Evolutionary conservation across 1,140 invertebrate species (phyloP), one percentile per base, ranked within the genome.

Genomic region (Eupristina koningsbergeri): DNA sequence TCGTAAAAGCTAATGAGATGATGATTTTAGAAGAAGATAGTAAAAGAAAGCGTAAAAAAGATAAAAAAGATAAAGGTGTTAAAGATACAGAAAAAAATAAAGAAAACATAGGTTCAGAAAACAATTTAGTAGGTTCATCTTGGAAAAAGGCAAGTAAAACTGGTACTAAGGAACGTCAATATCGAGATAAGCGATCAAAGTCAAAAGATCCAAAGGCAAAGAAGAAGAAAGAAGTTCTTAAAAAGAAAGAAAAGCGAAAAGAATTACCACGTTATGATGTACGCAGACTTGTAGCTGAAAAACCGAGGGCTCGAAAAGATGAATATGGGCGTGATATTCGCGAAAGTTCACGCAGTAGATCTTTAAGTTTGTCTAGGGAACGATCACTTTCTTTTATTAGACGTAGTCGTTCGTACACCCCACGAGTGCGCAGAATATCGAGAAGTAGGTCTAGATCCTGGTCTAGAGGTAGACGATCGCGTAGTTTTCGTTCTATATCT

Each of bases 61-160:
- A 93, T 34, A 92, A 92, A 75, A 91, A 92, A 29, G 90, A 92
- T 26, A 92, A 92, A 31, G 85, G 81, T 45, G 85, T 83, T 36
- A 94, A 92, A 90, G 94, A 91, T 87, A 92, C 76, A 86, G 95
- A 93, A 90, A 94, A 88, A 87, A 94, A 88, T 91, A 95, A 91
- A 92, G 94, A 93, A 91, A 93, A 91, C 93, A 94, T 90, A 86
- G 89, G 90, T 0, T 89, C 91, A 0, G 90, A 92, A 26, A 92
- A 92, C 75, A 92, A 92, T 73, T 85, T 91, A 9, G 89, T 90
- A 0, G n/a, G 36, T 0, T 50, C 41, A 0, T 97, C 50, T 0
- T 98, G 97, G 92, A 97, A 97, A 87, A 97, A 97, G 89, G 91
- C 96, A 1, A 96, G 96, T 17, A 97, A 96, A 95, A 95, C 92